These are phyloP conservation scores for Acrocyrtus sp. DNA, from an alignment of 2,888 invertebrate genomes.

Conservation along the genomic window DNA sequence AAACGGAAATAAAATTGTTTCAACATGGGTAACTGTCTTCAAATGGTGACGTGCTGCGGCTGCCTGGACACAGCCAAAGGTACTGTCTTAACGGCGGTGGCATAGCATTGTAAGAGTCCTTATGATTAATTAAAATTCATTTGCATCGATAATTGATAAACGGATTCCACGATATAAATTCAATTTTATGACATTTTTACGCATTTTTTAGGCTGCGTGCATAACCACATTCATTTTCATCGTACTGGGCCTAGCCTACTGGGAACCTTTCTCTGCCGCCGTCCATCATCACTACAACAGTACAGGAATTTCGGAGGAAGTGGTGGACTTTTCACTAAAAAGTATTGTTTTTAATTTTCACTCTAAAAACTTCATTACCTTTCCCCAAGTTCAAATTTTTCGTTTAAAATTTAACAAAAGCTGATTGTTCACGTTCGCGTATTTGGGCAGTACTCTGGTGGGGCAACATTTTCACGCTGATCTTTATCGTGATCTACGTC, in stretches of 20 bases:
- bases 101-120: conserved; percentile 58
- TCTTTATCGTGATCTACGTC: conserved; percentile 57
- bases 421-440: background rate
- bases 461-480: conserved; percentile 62
- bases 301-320: conserved; percentile 52
- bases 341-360: conserved; percentile 33
- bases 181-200: background rate
- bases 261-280: conserved; percentile 57
- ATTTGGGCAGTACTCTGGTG: conserved; percentile 59
- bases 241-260: conserved; percentile 58
- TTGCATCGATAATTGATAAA: background rate
- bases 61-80: conserved; percentile 62
- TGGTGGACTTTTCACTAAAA: conserved; percentile 53
- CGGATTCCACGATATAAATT: no score
- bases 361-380: conserved; percentile 2
- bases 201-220: conserved; percentile 55
- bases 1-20: background rate
- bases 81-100: conserved; percentile 54
- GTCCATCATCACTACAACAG: conserved; percentile 54
- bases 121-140: background rate
- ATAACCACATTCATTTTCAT: conserved; percentile 57
- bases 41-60: conserved; percentile 60
- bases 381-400: background rate
- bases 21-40: conserved; percentile 33
- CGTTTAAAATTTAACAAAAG: no score